Percentiles rank a stretch among this genome's conserved stretches.
Evolutionary conservation across 1,140 invertebrate species (phyloP).

Genomic region (Pachyrhynchus sulphureomaculatus): DNA sequence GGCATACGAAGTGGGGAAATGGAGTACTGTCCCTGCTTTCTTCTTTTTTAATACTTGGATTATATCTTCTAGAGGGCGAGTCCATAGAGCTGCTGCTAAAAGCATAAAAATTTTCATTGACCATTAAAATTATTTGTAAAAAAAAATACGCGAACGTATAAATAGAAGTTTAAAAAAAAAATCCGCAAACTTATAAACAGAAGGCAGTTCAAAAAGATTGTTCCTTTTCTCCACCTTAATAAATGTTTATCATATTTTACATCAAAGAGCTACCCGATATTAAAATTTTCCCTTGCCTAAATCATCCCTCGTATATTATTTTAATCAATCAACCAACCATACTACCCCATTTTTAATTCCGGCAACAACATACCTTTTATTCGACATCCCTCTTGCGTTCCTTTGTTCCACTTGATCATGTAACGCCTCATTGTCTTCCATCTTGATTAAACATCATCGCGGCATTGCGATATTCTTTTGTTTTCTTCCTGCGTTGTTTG

Average conservation of each 20-base stretch:
- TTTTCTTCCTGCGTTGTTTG: background rate
- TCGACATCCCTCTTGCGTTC: conserved; percentile 2
- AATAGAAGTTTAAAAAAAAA: too few species aligned
- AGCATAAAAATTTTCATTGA: too few species aligned
- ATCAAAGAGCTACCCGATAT: too few species aligned
- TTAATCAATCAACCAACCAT: background rate
- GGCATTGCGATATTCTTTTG: background rate
- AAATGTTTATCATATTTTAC: too few species aligned
- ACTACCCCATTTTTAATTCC: conserved; percentile 2
- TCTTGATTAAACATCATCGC: conserved; percentile 19
- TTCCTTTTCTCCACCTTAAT: too few species aligned
- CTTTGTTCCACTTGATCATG: conserved; percentile 10
- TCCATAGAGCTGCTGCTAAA: conserved; percentile 15
- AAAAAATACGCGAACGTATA: too few species aligned
- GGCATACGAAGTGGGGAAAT: conserved; percentile 38
- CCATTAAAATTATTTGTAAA: too few species aligned
- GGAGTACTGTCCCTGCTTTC: conserved; percentile 10
- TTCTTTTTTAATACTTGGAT: background rate
- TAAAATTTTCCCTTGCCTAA: too few species aligned
- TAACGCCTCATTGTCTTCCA: conserved; percentile 24
- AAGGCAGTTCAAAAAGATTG: too few species aligned
- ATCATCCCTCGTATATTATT: background rate
- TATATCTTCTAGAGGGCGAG: conserved; percentile 2
- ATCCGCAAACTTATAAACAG: too few species aligned
- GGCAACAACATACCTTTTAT: conserved; percentile 13